phyloP scores from a whole-genome alignment of 92 coral and sea anemone genomes.

The Siderastrea siderea region DNA sequence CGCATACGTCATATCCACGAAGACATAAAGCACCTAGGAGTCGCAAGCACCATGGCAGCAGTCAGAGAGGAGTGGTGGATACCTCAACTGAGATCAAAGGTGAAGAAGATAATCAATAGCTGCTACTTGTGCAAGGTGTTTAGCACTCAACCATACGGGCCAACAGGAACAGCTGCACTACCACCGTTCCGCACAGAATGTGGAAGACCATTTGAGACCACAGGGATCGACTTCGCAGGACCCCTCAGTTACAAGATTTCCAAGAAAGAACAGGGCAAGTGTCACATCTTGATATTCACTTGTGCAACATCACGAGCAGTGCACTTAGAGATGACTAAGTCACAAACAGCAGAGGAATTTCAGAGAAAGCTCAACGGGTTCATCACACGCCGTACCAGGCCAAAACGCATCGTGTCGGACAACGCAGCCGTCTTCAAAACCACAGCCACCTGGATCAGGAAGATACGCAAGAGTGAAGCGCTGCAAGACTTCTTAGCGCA shows the following conservation, averaged over 20 bases:
- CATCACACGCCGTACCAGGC: not conserved
- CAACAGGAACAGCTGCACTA: not conserved
- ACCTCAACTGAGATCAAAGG: constrained; percentile 43
- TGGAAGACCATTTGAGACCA: constrained; percentile 13
- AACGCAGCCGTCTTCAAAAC: constrained; percentile 3
- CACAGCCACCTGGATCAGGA: too few species aligned
- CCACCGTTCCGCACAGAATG: constrained; percentile 48
- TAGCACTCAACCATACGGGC: too few species aligned
- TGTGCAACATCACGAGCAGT: constrained; percentile 68
- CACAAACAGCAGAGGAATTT: constrained; percentile 75
- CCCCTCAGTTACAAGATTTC: constrained; percentile 26
- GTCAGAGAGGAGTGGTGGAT: constrained; percentile 71
- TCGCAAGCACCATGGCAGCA: constrained; percentile 67
- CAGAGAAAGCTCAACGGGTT: constrained; percentile 19
- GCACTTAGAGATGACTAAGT: constrained; percentile 66
- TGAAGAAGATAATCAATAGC: constrained; percentile 47
- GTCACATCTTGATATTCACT: constrained; percentile 57
- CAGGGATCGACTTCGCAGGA: constrained; percentile 37
- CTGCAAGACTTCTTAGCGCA: too few species aligned
- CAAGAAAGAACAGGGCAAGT: constrained; percentile 55
- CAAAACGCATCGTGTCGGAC: constrained; percentile 69
- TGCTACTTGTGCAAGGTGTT: constrained; percentile 33
- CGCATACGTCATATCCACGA: constrained; percentile 63
- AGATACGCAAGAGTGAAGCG: too few species aligned
- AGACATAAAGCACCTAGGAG: constrained; percentile 51